These are phyloP conservation scores for Acipenser ruthenus DNA, from an alignment of 2,797 vertebrate genomes.

Conservation along the genomic window DNA sequence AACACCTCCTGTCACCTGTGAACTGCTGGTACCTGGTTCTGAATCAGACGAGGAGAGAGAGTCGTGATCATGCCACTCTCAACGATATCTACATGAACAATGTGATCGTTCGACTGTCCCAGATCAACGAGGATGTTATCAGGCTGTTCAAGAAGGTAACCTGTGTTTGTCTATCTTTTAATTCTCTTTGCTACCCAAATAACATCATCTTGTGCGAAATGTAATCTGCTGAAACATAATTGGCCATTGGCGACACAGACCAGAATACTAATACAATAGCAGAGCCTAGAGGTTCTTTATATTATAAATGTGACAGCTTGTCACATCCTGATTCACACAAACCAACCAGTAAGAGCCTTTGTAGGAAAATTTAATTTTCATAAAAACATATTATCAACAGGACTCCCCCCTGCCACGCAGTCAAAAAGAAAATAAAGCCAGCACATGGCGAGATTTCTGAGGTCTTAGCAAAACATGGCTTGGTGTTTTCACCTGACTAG, in stretches of 20 bases:
- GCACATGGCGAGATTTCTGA: slow-evolving; percentile 56
- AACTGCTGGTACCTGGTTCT: slow-evolving; percentile 97
- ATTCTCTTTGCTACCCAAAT: no score
- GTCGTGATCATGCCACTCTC: slow-evolving; percentile 88
- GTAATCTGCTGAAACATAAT: no score
- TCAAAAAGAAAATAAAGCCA: slow-evolving; percentile 36
- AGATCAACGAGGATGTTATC: slow-evolving; percentile 95
- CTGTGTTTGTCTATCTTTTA: not conserved
- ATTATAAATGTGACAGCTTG: no score
- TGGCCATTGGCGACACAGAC: no score
- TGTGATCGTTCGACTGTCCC: slow-evolving; percentile 84
- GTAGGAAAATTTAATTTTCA: slow-evolving; percentile 12
- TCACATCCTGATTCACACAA: no score
- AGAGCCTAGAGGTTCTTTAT: no score
- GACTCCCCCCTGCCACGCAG: not conserved
- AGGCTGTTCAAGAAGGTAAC: slow-evolving; percentile 94
- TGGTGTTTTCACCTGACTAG: slow-evolving; percentile 53
- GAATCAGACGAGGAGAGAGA: slow-evolving; percentile 90
- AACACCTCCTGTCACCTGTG: slow-evolving; percentile 88
- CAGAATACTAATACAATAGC: no score
- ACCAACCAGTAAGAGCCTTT: not conserved
- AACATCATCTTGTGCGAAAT: no score
- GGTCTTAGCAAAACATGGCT: slow-evolving; percentile 55
- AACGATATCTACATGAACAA: slow-evolving; percentile 98
- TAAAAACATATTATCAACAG: slow-evolving; percentile 21